Conservation (phyloP, 2,113 vertebrate genomes). For the Chlorocebus sabaeus region DNA sequence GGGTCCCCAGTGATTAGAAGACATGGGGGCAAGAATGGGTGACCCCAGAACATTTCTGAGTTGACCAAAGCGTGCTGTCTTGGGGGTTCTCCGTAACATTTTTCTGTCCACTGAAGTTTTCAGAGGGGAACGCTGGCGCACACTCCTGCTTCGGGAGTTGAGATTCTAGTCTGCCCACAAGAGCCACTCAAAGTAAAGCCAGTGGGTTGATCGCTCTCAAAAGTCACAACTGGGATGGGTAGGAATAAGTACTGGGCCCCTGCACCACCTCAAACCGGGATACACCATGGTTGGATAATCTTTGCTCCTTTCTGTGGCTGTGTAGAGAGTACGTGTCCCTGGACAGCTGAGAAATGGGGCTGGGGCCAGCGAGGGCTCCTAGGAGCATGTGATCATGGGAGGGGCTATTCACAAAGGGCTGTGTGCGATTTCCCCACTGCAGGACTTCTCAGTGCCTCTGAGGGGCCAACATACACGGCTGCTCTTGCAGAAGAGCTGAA, state of each 20-base stretch:
- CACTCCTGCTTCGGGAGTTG: neutral
- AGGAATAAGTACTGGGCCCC: neutral
- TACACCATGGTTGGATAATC: too few species aligned
- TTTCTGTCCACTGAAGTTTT: neutral
- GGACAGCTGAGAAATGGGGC: neutral
- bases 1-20: neutral
- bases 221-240: neutral
- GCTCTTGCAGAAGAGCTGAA: neutral
- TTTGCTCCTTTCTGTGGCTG: too few species aligned
- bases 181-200: neutral
- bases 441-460: neutral
- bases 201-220: neutral
- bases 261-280: neutral
- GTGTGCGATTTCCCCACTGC: rapidly evolving
- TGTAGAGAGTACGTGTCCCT: rapidly evolving
- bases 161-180: neutral
- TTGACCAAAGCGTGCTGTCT: neutral
- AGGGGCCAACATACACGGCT: neutral
- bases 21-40: too few species aligned
- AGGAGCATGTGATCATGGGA: rapidly evolving
- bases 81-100: neutral
- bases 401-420: rapidly evolving
- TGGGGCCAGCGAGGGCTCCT: neutral
- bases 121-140: neutral
- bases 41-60: neutral